phyloP scores from a whole-genome alignment of 2,888 invertebrate genomes.

The Amphiduros pacificus region DNA sequence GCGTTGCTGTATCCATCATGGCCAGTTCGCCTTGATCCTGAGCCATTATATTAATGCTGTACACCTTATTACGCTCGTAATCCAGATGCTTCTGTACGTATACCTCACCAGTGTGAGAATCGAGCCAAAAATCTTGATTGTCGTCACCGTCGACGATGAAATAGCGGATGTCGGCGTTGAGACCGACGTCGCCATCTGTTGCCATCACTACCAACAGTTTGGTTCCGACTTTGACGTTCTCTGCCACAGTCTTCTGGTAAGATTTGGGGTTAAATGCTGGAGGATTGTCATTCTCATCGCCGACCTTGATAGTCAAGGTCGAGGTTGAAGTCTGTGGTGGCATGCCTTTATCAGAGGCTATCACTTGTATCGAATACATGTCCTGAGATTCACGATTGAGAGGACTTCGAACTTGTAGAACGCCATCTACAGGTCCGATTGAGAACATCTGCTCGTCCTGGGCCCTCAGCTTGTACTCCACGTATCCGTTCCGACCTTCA shows the following conservation, averaged over 20 bases:
- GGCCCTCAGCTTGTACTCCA: slow-evolving; percentile 67
- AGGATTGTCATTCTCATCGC: slow-evolving; percentile 46
- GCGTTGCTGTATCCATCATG: slow-evolving; percentile 73
- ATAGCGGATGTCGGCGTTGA: slow-evolving; percentile 89
- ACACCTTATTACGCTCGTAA: slow-evolving; percentile 85
- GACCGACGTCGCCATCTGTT: slow-evolving; percentile 72
- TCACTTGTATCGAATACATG: slow-evolving; percentile 42
- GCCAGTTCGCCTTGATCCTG: slow-evolving; percentile 66
- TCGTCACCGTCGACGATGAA: slow-evolving; percentile 79
- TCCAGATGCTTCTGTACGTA: slow-evolving; percentile 90
- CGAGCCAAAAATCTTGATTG: slow-evolving; percentile 47
- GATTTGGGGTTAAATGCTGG: slow-evolving; percentile 68
- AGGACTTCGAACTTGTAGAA: slow-evolving; percentile 80
- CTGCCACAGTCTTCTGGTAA: slow-evolving; percentile 77
- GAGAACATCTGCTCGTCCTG: slow-evolving; percentile 73
- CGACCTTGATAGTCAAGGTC: slow-evolving; percentile 37
- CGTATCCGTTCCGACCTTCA: slow-evolving; percentile 73
- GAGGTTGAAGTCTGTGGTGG: slow-evolving; percentile 34
- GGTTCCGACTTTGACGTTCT: slow-evolving; percentile 91
- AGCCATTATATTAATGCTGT: slow-evolving; percentile 80
- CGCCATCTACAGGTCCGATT: slow-evolving; percentile 83
- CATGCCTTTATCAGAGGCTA: slow-evolving; percentile 44
- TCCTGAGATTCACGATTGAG: slow-evolving; percentile 70
- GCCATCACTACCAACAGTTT: slow-evolving; percentile 75
- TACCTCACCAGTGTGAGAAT: slow-evolving; percentile 85